phyloP scores from a whole-genome alignment of 2,797 vertebrate genomes.

The Sphenopsis melanotis region DNA sequence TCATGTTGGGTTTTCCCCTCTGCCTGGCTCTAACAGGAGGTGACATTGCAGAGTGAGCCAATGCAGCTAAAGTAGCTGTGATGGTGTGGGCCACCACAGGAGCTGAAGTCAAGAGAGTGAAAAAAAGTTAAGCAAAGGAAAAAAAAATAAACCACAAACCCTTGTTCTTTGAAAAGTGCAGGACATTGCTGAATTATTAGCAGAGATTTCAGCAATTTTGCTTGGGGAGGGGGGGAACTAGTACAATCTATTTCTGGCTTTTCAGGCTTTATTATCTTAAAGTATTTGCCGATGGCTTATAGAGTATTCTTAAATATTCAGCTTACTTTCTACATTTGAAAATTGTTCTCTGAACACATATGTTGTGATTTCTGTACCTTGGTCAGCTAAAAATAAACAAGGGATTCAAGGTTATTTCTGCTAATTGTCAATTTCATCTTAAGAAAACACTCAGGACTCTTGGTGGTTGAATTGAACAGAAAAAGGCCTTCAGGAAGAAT shows the following conservation, averaged over 20 bases:
- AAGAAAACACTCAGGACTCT: not conserved
- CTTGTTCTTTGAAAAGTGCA: not conserved
- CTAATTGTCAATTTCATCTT: not conserved
- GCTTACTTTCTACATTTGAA: not conserved
- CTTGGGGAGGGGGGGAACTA: fast-evolving
- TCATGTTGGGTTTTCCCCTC: not conserved
- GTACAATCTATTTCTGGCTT: not conserved
- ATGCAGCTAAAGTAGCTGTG: not conserved
- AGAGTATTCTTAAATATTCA: not conserved
- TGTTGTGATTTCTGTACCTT: not conserved
- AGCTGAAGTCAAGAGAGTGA: not conserved
- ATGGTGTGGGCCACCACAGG: not conserved
- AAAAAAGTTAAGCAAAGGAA: not conserved
- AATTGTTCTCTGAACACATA: not conserved
- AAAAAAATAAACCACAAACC: not conserved
- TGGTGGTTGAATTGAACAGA: not conserved
- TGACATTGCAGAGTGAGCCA: constrained; percentile 21
- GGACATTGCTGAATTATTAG: not conserved
- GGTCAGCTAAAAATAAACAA: not conserved
- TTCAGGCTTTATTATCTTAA: not conserved
- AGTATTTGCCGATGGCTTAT: not conserved
- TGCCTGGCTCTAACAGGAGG: not conserved
- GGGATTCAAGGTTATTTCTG: not conserved
- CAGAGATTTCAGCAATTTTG: not conserved
- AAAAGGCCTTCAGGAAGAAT: not conserved